Evolutionary conservation across 2,888 invertebrate species (phyloP).

Genomic region (Philereme transversata): DNA sequence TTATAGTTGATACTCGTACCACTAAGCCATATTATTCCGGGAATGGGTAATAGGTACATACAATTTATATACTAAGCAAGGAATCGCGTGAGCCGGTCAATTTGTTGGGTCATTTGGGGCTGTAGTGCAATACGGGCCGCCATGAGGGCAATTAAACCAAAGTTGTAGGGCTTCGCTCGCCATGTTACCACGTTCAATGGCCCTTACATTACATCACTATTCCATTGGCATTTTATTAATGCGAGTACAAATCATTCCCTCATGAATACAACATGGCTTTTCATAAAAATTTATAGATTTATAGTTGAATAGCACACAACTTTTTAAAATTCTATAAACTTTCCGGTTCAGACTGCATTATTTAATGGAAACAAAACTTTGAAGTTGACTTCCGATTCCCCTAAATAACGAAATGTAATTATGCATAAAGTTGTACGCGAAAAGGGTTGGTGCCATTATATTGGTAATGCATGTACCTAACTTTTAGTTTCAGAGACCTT

Average conservation of each 20-base stretch:
- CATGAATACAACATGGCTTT: slow-evolving; percentile 8
- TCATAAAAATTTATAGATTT: slow-evolving; percentile 12
- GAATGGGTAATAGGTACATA: slow-evolving; percentile 27
- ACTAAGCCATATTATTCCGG: slow-evolving; percentile 19
- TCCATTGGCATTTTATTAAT: slow-evolving; percentile 14
- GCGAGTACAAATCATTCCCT: slow-evolving; percentile 1
- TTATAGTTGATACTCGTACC: slow-evolving; percentile 17
- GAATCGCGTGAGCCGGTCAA: slow-evolving; percentile 78
- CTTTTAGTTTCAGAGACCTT: slow-evolving; percentile 27
- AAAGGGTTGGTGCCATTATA: slow-evolving; percentile 4
- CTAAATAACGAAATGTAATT: slow-evolving; percentile 7
- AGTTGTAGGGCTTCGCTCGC: slow-evolving; percentile 71
- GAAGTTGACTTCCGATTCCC: background rate
- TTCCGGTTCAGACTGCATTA: background rate
- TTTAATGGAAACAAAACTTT: slow-evolving; percentile 18
- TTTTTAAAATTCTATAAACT: slow-evolving; percentile 14
- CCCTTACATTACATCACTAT: slow-evolving; percentile 13
- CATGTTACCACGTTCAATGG: slow-evolving; percentile 35
- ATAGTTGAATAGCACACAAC: background rate
- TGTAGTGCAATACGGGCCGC: slow-evolving; percentile 68
- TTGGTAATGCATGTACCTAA: slow-evolving; percentile 14
- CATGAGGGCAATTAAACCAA: slow-evolving; percentile 74
- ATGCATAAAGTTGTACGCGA: slow-evolving; percentile 4
- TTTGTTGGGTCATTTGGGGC: slow-evolving; percentile 78
- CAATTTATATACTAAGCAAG: slow-evolving; percentile 47